Evolutionary conservation across 2,113 vertebrate species (phyloP).

Genomic region (Saguinus imperator): DNA sequence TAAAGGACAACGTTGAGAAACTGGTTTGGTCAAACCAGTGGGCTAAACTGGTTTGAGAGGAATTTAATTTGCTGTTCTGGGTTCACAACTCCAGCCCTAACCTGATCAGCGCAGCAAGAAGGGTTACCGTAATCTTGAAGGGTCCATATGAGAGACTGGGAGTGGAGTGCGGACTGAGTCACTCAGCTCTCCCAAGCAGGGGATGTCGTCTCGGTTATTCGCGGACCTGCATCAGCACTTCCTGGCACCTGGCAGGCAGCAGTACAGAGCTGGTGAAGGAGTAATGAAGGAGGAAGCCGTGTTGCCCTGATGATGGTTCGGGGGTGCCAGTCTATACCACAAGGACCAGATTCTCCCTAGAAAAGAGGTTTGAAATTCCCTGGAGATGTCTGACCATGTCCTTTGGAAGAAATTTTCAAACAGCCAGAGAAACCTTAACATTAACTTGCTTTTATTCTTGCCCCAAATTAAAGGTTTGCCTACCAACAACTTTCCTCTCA

Average conservation of each 20-base stretch:
- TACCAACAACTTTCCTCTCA: neutral
- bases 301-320: rapidly evolving
- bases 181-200: neutral
- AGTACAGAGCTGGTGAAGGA: neutral
- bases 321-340: neutral
- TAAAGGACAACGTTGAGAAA: neutral
- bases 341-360: neutral
- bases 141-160: neutral
- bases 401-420: neutral
- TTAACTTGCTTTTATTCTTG: neutral
- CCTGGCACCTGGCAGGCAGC: neutral
- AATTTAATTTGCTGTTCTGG: neutral
- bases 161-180: neutral
- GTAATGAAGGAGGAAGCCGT: neutral
- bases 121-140: rapidly evolving
- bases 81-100: neutral
- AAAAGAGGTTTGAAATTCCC: neutral
- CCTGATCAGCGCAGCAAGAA: neutral
- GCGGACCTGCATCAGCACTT: neutral
- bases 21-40: neutral
- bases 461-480: neutral
- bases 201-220: neutral
- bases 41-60: neutral
- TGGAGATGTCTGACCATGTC: neutral
- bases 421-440: neutral